Base-by-base conservation (phyloP, 1,140 invertebrate genomes). In the Hyles euphorbiae region DNA sequence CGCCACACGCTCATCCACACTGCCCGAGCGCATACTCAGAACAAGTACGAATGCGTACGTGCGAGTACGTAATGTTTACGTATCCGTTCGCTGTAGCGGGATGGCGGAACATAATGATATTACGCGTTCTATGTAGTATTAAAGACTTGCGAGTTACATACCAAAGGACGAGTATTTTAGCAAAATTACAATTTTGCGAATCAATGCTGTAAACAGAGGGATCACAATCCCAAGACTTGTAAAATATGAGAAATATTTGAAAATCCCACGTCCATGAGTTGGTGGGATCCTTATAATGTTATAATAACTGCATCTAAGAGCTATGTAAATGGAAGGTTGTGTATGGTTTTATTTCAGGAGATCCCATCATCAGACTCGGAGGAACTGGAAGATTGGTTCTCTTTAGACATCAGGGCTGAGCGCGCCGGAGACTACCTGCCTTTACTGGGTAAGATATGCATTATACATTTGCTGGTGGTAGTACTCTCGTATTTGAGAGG, bases 341-440 rank as follows among this genome's bases (percentile, higher is more conserved):
- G 8, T 40, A 49, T 58, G 7, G 32, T 44, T 5, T 22, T 52
- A n/a, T 45, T 10, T 4, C 70, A 87, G 81, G 79, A 82, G 48
- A 47, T 87, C 11, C 81, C 77, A 0, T 80, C 81, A 3, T 82
- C 83, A 0, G 81, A 83, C 8, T 82, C 78, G 0, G 83, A 86
- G 0, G 76, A 83, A 9, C 49, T 73, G 44, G 72, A 82, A 12
- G 81, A 83, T 7, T 84, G 81, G 83, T 84, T 87, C 67, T 72
- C 71, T 0, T 43, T 87, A 50, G 83, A 87, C 67, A 60, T 87
- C 5, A 60, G 83, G 1, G 61, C 74, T 0, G 83, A 87, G 51
- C 56, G 74, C 0, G 81, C 83, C 0, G 71, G 72, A 0, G 83
- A 87, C 47, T 84, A 84, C 57, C 34, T 87, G 32, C 83, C 83